Evolutionary conservation across 2,113 vertebrate genomes (phyloP).

Genomic region (Vimba vimba): DNA sequence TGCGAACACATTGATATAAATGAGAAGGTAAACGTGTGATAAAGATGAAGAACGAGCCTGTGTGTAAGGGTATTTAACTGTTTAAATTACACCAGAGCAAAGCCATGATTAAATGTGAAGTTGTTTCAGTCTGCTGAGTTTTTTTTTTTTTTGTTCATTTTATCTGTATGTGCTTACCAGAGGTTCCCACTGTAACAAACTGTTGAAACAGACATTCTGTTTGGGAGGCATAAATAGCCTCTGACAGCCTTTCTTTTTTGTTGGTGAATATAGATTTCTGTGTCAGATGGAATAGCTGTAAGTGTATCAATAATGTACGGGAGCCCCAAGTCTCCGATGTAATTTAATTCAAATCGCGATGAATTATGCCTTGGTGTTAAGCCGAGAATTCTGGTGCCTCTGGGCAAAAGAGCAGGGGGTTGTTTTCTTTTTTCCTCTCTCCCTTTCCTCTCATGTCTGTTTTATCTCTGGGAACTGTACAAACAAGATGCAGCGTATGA

Average conservation of each 20-base stretch:
- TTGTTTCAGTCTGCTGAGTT: background rate
- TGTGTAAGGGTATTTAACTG: background rate
- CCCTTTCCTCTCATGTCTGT: conserved; percentile 27
- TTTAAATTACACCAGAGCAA: conserved; percentile 25
- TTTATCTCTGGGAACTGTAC: conserved; percentile 40
- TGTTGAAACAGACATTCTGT: conserved; percentile 62
- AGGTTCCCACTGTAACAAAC: conserved; percentile 41
- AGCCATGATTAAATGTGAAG: conserved; percentile 35
- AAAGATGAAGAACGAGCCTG: background rate
- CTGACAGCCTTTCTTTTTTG: conserved; percentile 51
- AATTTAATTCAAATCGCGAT: conserved; percentile 57
- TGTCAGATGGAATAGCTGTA: conserved; percentile 57
- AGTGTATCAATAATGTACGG: conserved; percentile 67
- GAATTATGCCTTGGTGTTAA: conserved; percentile 58
- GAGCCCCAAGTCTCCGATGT: conserved; percentile 62
- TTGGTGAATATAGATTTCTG: conserved; percentile 63
- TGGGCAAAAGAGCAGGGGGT: conserved; percentile 45
- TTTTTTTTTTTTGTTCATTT: background rate
- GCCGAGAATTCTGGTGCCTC: conserved; percentile 67
- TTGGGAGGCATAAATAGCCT: conserved; percentile 61
- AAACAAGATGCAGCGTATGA: conserved; percentile 27
- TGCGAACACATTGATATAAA: conserved; percentile 6
- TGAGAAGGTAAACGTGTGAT: background rate
- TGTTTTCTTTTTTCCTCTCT: conserved; percentile 39
- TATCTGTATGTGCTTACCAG: conserved; percentile 38